These are phyloP conservation scores for Philhelius pedissequus DNA, from an alignment of 2,888 invertebrate species.

Conservation along the genomic window DNA sequence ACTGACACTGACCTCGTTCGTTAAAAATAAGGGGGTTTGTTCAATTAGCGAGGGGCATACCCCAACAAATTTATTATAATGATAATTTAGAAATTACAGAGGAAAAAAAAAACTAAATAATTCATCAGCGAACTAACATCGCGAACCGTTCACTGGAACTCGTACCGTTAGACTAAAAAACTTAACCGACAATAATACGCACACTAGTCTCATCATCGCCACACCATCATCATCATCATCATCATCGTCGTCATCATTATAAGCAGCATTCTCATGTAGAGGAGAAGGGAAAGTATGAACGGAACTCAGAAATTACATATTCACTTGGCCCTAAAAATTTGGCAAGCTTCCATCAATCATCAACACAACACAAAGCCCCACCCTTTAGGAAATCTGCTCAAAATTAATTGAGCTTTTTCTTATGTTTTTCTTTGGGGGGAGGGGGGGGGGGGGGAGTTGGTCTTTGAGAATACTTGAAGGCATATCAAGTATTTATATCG, in stretches of 20 bases:
- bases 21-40: slow-evolving; percentile 35
- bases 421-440: not conserved
- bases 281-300: not conserved
- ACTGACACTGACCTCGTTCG: slow-evolving; percentile 62
- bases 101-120: not conserved
- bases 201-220: slow-evolving; percentile 8
- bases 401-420: slow-evolving; percentile 19
- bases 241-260: not conserved
- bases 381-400: not conserved
- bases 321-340: slow-evolving; percentile 61
- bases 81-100: not conserved
- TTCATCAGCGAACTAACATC: slow-evolving; percentile 6
- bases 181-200: slow-evolving; percentile 13
- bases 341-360: slow-evolving; percentile 60
- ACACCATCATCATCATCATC: not conserved
- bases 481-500: slow-evolving; percentile 61
- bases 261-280: not conserved
- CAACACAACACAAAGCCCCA: slow-evolving; percentile 9
- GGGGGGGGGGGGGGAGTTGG: not conserved
- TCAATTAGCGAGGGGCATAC: slow-evolving; percentile 29
- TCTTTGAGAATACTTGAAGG: slow-evolving; percentile 29
- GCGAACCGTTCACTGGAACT: slow-evolving; percentile 51
- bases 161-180: slow-evolving; percentile 57
- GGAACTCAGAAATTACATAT: slow-evolving; percentile 9
- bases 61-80: not conserved